These are phyloP conservation scores for Adineta ricciae DNA, from an alignment of 2,888 invertebrate species.

Conservation along the genomic window DNA sequence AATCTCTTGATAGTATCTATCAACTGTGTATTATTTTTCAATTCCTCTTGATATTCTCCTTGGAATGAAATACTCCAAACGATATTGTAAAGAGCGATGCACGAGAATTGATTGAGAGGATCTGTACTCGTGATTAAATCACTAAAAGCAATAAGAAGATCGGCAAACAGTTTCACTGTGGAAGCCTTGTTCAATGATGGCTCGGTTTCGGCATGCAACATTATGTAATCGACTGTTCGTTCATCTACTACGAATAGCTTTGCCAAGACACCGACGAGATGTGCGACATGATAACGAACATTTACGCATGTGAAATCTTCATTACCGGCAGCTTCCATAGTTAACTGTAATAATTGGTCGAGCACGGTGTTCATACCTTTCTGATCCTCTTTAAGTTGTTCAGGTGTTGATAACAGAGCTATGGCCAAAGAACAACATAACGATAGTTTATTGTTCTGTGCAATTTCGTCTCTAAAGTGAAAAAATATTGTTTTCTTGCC, in stretches of 20 bases:
- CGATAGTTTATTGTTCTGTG: no score
- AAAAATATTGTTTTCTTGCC: no score
- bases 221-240: neutral
- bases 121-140: neutral
- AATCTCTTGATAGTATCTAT: neutral
- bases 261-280: neutral
- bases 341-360: neutral
- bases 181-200: neutral
- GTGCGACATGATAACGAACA: neutral
- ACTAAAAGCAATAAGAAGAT: neutral
- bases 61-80: neutral
- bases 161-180: neutral
- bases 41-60: neutral
- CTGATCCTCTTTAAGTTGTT: neutral
- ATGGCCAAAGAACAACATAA: neutral
- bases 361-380: neutral
- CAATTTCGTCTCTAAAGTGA: no score
- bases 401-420: neutral
- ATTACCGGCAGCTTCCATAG: neutral
- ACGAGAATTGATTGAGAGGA: neutral
- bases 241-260: neutral
- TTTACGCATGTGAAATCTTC: neutral
- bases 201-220: neutral
- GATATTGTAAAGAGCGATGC: neutral
- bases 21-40: neutral